Conservation (phyloP, 2,888 invertebrate species). For the Ochlodes sylvanus region DNA sequence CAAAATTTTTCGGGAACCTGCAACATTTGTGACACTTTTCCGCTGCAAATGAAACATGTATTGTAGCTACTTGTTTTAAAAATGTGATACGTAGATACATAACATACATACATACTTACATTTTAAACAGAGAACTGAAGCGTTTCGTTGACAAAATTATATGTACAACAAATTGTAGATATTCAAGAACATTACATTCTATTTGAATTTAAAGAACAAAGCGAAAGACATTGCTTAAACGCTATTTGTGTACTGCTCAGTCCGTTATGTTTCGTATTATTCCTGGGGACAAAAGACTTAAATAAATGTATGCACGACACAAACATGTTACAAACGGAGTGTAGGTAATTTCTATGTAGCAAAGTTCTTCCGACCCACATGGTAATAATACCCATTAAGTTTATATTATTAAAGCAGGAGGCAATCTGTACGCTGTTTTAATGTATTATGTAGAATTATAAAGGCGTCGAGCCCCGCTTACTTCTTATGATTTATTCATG, state of each 20-base stretch:
- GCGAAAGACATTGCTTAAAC: neutral
- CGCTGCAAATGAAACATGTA: no score
- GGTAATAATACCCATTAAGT: constrained; percentile 78
- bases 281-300: constrained; percentile 30
- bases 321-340: constrained; percentile 19
- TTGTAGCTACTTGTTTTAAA: no score
- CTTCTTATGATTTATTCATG: constrained; percentile 85
- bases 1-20: no score
- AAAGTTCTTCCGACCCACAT: constrained; percentile 52
- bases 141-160: no score
- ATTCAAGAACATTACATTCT: neutral
- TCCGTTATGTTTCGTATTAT: constrained; percentile 13
- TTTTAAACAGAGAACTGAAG: no score
- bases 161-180: no score
- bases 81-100: no score
- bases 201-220: constrained; percentile 3
- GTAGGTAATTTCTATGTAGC: constrained; percentile 26
- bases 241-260: neutral
- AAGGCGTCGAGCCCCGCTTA: constrained; percentile 78
- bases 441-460: constrained; percentile 85
- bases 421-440: constrained; percentile 83
- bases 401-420: constrained; percentile 79
- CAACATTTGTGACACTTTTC: no score
- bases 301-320: constrained; percentile 35
- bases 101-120: no score